These are phyloP conservation scores for Salvelinus namaycush DNA, from an alignment of 2,113 vertebrate species.

Conservation along the genomic window DNA sequence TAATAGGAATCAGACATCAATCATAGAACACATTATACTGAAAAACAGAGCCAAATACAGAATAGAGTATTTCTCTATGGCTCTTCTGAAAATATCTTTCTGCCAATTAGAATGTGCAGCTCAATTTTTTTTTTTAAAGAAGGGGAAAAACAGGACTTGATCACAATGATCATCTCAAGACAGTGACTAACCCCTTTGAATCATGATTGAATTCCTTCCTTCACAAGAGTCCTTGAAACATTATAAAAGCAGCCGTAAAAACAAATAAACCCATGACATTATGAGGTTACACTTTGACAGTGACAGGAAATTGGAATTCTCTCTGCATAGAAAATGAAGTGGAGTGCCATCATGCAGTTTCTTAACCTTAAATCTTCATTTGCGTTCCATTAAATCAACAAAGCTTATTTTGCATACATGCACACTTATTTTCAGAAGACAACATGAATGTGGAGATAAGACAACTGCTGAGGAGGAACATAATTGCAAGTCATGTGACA, in stretches of 20 bases:
- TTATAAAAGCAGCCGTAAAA: neutral
- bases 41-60: neutral
- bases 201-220: neutral
- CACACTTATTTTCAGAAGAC: no score
- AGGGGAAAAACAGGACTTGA: neutral
- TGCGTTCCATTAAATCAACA: neutral
- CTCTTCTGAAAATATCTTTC: neutral
- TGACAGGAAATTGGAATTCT: neutral
- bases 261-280: neutral
- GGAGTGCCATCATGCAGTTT: neutral
- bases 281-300: neutral
- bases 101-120: neutral
- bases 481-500: no score
- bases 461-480: no score
- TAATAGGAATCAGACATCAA: neutral
- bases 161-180: neutral
- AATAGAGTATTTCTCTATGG: neutral
- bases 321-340: neutral
- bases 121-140: neutral
- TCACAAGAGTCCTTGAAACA: neutral
- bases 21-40: neutral
- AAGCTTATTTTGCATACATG: no score
- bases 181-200: neutral
- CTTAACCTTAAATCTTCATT: neutral
- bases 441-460: no score